Percentiles rank a stretch among this genome's conserved stretches.
Evolutionary conservation across 1,140 invertebrate genomes (phyloP).

Genomic region (Tachypleus tridentatus): DNA sequence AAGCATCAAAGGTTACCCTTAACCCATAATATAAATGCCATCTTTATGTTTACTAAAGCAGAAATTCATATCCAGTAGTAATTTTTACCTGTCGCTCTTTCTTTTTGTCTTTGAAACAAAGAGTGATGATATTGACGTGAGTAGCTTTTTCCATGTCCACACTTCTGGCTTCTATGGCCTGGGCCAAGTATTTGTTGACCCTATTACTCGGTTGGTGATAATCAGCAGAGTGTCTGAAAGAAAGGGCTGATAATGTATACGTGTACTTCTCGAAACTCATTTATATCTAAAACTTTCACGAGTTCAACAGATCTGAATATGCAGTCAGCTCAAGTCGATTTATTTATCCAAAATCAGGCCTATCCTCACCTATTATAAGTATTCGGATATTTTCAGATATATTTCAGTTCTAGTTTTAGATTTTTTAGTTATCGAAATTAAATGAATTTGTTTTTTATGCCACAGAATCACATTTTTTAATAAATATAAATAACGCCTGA

Average conservation of each 20-base stretch:
- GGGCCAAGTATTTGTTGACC: conserved; percentile 79
- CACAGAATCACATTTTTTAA: too few species aligned
- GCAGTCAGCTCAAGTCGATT: neutral
- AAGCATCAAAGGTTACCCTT: too few species aligned
- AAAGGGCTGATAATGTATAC: neutral
- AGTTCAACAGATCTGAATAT: neutral
- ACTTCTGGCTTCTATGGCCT: conserved; percentile 75
- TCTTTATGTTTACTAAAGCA: neutral
- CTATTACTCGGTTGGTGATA: conserved; percentile 39
- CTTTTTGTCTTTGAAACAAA: conserved; percentile 65
- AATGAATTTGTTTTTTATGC: too few species aligned
- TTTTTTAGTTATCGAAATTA: too few species aligned
- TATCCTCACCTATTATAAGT: too few species aligned
- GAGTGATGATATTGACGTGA: conserved; percentile 67
- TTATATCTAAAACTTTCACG: neutral
- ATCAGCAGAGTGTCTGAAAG: conserved; percentile 16
- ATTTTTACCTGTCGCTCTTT: conserved; percentile 56
- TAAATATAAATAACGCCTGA: too few species aligned
- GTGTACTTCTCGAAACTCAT: neutral
- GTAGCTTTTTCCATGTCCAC: conserved; percentile 77
- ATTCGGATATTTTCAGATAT: too few species aligned
- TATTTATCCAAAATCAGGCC: neutral
- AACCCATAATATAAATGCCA: neutral
- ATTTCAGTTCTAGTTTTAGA: too few species aligned
- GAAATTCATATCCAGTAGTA: neutral